phyloP scores from a whole-genome alignment of 1,140 invertebrate species.

The Lepidurus apus region DNA sequence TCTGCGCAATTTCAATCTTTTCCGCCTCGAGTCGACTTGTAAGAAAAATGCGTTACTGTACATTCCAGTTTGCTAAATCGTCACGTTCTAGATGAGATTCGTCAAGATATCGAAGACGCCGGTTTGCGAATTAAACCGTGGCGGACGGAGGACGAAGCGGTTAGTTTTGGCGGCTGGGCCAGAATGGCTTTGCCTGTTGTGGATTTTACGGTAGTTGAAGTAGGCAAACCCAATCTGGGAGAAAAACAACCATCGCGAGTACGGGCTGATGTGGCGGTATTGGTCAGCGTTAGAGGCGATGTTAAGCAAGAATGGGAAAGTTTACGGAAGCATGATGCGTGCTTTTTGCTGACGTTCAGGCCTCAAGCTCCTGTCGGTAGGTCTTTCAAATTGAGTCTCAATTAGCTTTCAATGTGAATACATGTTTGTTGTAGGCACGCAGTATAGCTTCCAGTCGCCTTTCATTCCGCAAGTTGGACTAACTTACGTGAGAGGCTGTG shows the following conservation, averaged over 20 bases:
- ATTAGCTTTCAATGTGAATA: conserved; percentile 21
- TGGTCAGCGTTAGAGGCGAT: conserved; percentile 79
- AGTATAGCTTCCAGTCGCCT: conserved; percentile 70
- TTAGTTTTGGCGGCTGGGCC: conserved; percentile 95
- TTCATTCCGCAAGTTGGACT: conserved; percentile 89
- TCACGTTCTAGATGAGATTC: conserved; percentile 77
- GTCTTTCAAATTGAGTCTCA: conserved; percentile 32
- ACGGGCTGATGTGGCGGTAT: conserved; percentile 87
- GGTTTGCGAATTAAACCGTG: conserved; percentile 90
- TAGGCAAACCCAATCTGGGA: conserved; percentile 80
- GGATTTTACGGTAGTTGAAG: conserved; percentile 91
- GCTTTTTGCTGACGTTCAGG: conserved; percentile 87
- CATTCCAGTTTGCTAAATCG: conserved; percentile 27
- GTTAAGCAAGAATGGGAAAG: conserved; percentile 97
- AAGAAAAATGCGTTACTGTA: conserved; percentile 45
- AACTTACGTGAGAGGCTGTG: conserved; percentile 89
- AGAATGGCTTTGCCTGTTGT: conserved; percentile 94
- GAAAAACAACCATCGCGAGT: conserved; percentile 92
- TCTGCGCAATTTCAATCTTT: conserved; percentile 94
- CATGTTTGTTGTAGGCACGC: conserved; percentile 56
- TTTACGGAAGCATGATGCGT: conserved; percentile 94
- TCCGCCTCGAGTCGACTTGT: conserved; percentile 96
- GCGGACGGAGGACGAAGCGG: conserved; percentile 77
- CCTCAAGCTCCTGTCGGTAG: conserved; percentile 74
- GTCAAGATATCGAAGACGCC: conserved; percentile 96